Evolutionary conservation across 2,113 vertebrate genomes (phyloP).

Genomic region (Peromyscus leucopus): DNA sequence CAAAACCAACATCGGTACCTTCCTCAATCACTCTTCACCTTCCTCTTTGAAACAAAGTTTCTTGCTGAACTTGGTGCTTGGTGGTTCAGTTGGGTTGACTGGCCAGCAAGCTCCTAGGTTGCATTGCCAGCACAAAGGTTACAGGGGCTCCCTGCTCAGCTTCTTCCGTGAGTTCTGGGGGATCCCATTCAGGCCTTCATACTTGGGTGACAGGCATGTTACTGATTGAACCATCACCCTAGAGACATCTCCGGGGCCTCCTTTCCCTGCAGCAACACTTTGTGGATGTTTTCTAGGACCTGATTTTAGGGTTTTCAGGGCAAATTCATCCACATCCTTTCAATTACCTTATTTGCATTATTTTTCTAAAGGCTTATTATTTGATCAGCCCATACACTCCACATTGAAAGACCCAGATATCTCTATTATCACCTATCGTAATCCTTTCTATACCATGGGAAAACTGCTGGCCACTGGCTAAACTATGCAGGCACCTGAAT

Average conservation of each 20-base stretch:
- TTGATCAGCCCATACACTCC: not conserved
- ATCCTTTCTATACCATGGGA: not conserved
- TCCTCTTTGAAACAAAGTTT: not conserved
- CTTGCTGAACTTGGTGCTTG: not conserved
- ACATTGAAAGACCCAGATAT: not conserved
- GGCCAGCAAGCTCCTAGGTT: not conserved
- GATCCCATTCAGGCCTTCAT: not conserved
- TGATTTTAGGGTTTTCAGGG: not conserved
- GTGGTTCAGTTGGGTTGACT: not conserved
- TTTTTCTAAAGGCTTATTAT: slow-evolving; percentile 13
- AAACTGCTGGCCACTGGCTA: not conserved
- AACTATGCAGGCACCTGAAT: not conserved
- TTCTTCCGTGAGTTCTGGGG: not conserved
- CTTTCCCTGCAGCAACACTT: not conserved
- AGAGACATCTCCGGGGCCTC: not conserved
- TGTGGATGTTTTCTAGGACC: slow-evolving; percentile 15
- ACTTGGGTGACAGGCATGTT: not conserved
- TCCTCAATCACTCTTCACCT: not conserved
- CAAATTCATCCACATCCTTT: not conserved
- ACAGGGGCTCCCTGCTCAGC: not conserved
- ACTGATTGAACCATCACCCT: not conserved
- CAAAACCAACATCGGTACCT: not conserved
- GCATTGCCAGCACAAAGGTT: not conserved
- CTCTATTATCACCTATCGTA: not conserved
- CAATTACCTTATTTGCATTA: not conserved